Base-by-base conservation (phyloP, 2,797 vertebrate species). In the Enteromius radiatus region DNA sequence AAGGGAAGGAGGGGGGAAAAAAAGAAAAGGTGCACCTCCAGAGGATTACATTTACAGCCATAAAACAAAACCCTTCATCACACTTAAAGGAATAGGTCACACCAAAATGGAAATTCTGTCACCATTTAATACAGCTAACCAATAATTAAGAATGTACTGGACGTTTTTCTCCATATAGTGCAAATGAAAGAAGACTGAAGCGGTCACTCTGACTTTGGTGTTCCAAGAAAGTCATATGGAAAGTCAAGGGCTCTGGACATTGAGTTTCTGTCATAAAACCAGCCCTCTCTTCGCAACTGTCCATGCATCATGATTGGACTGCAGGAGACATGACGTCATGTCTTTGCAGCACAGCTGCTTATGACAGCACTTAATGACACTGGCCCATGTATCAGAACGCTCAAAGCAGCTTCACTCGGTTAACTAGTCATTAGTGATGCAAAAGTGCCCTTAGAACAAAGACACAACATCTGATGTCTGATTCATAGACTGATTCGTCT, bases 1-100 rank as follows among this genome's bases (percentile, higher is more conserved):
- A 91, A 90, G 88, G 36, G 75, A 49, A 65, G 70, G 75, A 49
- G 70, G 70, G 17, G 21, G 2, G 26, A 7, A 10, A 74, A 52
- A 56, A 73, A 41, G 56, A 75, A 75, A 81, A 45, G 23, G 70
- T 52, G 45, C 33, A 52, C 23, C 80, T 82, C 70, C 17, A 38
- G 80, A 67, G 77, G 41, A 68, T 65, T 43, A 56, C 45, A 74
- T 56, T 38, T 54, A 73, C 49, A 80, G 43, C 23, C 63, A 17
- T 78, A 26, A 78, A 80, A 54, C 69, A 64, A 79, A 84, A 54
- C 26, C 19, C 21, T 38, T 36, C 21, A 33, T 63, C 14, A 41
- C 10, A n/a, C 65, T 28, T 65, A 80, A 73, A 82, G 61, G 47
- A 49, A 75, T 8, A 28, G 70, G 33, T 56, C 33, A 41, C 80